These are phyloP conservation scores for Orientallactaga sibirica DNA, from an alignment of 2,797 vertebrate species.

Conservation along the genomic window DNA sequence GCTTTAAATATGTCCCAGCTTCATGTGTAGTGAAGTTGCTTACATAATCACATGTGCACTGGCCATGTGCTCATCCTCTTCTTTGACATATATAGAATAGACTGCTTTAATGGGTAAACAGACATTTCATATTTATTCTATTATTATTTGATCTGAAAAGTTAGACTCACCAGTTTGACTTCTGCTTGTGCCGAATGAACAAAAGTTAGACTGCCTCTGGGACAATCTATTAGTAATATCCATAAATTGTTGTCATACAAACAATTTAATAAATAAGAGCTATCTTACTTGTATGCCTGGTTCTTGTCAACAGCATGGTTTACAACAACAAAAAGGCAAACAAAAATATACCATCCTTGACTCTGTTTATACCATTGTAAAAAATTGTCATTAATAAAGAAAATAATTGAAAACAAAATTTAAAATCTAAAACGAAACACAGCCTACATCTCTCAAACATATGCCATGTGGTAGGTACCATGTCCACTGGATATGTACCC, in stretches of 20 bases:
- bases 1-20: slow-evolving; percentile 36
- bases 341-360: slow-evolving; percentile 35
- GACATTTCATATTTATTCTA: neutral
- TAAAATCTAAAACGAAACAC: neutral
- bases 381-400: slow-evolving; percentile 32
- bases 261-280: neutral
- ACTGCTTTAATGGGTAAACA: slow-evolving; percentile 49
- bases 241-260: slow-evolving; percentile 32
- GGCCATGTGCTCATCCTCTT: slow-evolving; percentile 7
- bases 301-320: slow-evolving; percentile 33
- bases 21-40: slow-evolving; percentile 27
- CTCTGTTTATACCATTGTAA: neutral
- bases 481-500: neutral
- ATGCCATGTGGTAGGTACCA: neutral
- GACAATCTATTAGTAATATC: neutral
- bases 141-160: neutral
- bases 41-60: slow-evolving; percentile 44
- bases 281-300: slow-evolving; percentile 26
- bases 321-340: slow-evolving; percentile 24
- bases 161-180: neutral
- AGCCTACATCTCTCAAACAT: slow-evolving; percentile 18
- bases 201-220: slow-evolving; percentile 20
- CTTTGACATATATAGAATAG: slow-evolving; percentile 10
- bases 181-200: neutral
- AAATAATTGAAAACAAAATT: slow-evolving; percentile 56